These are phyloP conservation scores for Trachelus troglodyta DNA, from an alignment of 2,888 invertebrate species.

Conservation along the genomic window DNA sequence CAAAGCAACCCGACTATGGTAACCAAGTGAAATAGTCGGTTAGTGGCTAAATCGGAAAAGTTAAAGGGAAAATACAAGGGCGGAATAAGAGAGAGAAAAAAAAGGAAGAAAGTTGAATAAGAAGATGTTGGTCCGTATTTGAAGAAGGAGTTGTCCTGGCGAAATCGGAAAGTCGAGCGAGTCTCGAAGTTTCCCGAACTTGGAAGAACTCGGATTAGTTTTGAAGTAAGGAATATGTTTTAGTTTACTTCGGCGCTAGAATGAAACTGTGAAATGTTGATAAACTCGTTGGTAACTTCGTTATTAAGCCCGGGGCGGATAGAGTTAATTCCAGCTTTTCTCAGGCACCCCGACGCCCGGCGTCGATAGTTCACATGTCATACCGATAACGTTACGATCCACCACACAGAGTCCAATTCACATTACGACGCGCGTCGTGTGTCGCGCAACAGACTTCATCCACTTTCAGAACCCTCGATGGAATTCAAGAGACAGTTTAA, in stretches of 20 bases:
- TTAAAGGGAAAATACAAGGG: neutral
- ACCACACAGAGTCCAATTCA: neutral
- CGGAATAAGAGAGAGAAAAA: neutral
- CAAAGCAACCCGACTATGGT: neutral
- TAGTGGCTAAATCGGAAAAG: neutral
- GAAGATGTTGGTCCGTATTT: neutral
- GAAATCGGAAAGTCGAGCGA: neutral
- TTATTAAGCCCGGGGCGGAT: constrained; percentile 26
- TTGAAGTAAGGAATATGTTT: neutral
- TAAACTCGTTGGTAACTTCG: constrained; percentile 42
- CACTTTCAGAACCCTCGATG: neutral
- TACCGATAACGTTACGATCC: neutral
- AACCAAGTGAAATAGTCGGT: neutral
- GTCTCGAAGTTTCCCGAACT: neutral
- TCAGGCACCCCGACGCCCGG: neutral
- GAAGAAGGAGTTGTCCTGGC: neutral
- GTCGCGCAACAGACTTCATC: neutral
- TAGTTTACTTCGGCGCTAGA: constrained; percentile 20
- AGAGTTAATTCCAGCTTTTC: neutral
- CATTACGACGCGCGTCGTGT: neutral
- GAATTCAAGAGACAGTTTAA: neutral
- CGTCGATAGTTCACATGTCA: neutral
- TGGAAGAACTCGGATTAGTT: neutral
- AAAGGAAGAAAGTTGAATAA: neutral
- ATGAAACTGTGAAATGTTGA: constrained; percentile 46